phyloP scores from a whole-genome alignment of 1,140 invertebrate species.

The Drosophila funebris region DNA sequence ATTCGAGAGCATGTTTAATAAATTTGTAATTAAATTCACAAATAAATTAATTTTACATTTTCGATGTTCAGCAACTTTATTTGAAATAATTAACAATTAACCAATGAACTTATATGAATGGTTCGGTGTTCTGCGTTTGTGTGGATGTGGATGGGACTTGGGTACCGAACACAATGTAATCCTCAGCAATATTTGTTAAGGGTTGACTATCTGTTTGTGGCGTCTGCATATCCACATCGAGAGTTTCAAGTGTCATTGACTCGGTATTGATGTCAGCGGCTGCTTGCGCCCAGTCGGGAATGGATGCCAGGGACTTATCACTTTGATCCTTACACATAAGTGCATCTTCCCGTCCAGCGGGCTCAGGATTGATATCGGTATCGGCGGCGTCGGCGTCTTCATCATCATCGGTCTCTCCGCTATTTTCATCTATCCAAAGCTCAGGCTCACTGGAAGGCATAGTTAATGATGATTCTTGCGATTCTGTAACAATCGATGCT shows the following conservation, averaged over 20 bases:
- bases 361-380: too few species aligned
- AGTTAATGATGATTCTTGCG: neutral
- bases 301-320: neutral
- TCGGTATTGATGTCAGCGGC: constrained; percentile 31
- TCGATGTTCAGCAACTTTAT: neutral
- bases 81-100: neutral
- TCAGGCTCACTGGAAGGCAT: neutral
- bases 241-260: constrained; percentile 11
- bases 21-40: constrained; percentile 17
- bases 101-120: neutral
- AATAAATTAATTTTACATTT: constrained; percentile 29
- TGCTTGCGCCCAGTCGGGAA: constrained; percentile 14
- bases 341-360: too few species aligned
- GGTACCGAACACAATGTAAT: constrained; percentile 46
- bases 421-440: neutral
- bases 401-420: neutral
- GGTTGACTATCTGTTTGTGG: constrained; percentile 5
- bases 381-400: neutral
- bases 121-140: constrained; percentile 13
- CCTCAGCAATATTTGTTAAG: neutral
- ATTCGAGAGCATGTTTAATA: constrained; percentile 22
- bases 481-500: neutral
- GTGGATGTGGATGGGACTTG: constrained; percentile 53
- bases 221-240: neutral
- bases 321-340: neutral